Evolutionary conservation across 53 echinoderm and acorn worm species (phyloP).

Genomic region (Echinometra lucunter): DNA sequence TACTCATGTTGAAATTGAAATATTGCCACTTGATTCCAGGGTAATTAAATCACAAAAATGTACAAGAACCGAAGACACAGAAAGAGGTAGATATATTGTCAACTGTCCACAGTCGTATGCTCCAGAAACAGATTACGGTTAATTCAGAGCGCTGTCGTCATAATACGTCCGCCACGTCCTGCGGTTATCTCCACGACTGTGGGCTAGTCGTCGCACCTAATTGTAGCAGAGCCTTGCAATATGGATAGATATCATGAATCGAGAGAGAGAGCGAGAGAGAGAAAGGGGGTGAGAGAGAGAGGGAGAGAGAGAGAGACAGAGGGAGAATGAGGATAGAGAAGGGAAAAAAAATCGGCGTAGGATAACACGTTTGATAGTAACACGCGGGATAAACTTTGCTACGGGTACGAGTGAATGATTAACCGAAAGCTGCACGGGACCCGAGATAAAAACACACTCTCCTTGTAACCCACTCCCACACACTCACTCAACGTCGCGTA

Average conservation of each 20-base stretch:
- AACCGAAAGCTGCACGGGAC: conserved; percentile 14
- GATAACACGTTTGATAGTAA: background rate
- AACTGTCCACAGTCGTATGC: background rate
- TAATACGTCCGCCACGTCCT: conserved; percentile 3
- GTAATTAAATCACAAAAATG: conserved; percentile 25
- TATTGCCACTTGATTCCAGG: conserved; percentile 13
- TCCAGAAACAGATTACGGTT: background rate
- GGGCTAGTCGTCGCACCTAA: background rate
- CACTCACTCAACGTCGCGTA: background rate
- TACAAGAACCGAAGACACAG: background rate
- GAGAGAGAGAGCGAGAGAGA: background rate
- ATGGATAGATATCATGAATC: conserved; percentile 17
- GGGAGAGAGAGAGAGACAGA: background rate
- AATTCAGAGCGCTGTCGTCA: background rate
- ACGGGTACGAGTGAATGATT: conserved; percentile 24
- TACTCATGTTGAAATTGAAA: conserved; percentile 18
- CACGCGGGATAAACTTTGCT: conserved; percentile 33
- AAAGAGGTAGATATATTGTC: conserved; percentile 16
- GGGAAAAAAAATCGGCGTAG: background rate
- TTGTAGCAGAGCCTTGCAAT: background rate
- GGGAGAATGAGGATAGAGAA: background rate
- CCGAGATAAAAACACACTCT: conserved; percentile 20
- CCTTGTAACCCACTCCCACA: background rate
- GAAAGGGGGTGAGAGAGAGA: background rate
- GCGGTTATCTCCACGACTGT: conserved; percentile 17